Conservation (phyloP, 2,888 invertebrate species). For the Callinectes sapidus region DNA sequence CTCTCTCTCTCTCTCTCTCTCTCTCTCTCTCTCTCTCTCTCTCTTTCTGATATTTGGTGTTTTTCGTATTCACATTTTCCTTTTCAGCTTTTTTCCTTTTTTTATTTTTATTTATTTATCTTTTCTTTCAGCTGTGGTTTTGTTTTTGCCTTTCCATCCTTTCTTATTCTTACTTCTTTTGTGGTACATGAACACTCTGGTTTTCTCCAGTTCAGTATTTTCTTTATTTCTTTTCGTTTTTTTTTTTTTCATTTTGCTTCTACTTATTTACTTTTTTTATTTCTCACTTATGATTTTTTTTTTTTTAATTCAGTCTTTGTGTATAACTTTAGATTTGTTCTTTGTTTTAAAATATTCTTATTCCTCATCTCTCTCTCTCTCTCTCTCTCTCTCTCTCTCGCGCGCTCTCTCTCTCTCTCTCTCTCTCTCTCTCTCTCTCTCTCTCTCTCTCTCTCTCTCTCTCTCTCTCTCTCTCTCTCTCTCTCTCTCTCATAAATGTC, state of each 20-base stretch:
- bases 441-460: constrained; percentile 29
- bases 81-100: not conserved
- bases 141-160: not conserved
- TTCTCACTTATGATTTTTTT: not conserved
- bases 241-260: not conserved
- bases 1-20: constrained; percentile 35
- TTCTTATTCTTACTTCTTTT: not conserved
- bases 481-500: not conserved
- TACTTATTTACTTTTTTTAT: not conserved
- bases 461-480: constrained; percentile 14
- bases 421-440: not conserved
- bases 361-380: not conserved
- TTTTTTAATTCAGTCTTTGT: not conserved
- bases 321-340: not conserved
- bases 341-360: not conserved
- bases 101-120: not conserved
- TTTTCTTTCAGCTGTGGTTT: no score
- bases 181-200: not conserved
- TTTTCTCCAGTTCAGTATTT: not conserved
- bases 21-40: constrained; percentile 9
- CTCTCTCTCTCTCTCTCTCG: not conserved
- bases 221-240: not conserved
- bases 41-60: not conserved
- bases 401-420: constrained; percentile 24
- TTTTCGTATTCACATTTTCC: not conserved